Conservation (phyloP, 30 jellyfish, hydroid and myxozoan genomes). For the Morbakka virulenta region DNA sequence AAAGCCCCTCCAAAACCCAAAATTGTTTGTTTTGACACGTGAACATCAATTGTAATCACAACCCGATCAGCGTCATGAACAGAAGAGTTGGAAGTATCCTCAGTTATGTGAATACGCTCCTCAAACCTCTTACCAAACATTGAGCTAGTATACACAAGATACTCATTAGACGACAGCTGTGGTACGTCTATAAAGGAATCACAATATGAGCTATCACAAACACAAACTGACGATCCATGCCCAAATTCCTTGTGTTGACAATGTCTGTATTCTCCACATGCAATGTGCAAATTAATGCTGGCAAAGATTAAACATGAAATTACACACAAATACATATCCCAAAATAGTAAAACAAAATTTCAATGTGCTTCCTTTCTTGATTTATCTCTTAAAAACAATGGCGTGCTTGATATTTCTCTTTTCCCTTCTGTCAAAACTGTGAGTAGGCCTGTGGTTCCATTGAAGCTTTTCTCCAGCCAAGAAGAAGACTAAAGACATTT, state of each 20-base stretch:
- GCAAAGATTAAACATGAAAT: no score
- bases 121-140: conserved; percentile 59
- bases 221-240: conserved; percentile 66
- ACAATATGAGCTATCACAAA: conserved; percentile 57
- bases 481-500: no score
- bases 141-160: conserved; percentile 60
- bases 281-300: no score
- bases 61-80: conserved; percentile 11
- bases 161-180: conserved; percentile 1
- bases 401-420: no score
- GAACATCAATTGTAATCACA: conserved; percentile 16
- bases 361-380: no score
- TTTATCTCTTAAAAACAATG: no score
- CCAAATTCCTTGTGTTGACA: conserved; percentile 62
- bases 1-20: conserved; percentile 85
- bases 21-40: conserved; percentile 40
- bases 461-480: no score
- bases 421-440: no score
- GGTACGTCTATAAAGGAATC: conserved; percentile 38
- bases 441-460: no score
- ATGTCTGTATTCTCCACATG: conserved; percentile 15
- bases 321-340: no score
- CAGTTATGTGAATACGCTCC: neutral
- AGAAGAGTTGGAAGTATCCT: neutral
- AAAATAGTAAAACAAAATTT: no score